These are phyloP conservation scores for Erebia epiphron DNA, from an alignment of 2,888 invertebrate species.

Conservation along the genomic window DNA sequence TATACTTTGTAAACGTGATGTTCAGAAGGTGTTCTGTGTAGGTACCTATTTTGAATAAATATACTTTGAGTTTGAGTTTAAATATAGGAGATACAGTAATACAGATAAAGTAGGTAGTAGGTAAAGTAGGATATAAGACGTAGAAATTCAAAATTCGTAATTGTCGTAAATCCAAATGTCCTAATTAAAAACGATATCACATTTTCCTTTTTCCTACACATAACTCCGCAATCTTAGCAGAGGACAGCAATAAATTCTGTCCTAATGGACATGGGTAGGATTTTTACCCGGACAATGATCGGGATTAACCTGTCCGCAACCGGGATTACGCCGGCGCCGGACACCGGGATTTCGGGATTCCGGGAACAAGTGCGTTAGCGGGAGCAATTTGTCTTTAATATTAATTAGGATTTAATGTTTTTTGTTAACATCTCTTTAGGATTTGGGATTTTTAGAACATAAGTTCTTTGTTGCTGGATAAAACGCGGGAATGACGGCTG, in stretches of 20 bases:
- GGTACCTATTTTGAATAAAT: too few species aligned
- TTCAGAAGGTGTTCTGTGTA: too few species aligned
- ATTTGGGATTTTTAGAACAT: neutral
- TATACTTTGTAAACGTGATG: too few species aligned
- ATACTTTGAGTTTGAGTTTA: too few species aligned
- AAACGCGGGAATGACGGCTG: too few species aligned
- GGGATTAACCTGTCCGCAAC: conserved; percentile 64
- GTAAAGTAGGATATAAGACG: too few species aligned
- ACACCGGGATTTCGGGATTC: conserved; percentile 42
- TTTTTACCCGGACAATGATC: conserved; percentile 46
- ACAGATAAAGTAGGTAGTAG: too few species aligned
- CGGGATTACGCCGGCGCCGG: conserved; percentile 50
- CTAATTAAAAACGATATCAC: neutral
- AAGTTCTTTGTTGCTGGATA: too few species aligned
- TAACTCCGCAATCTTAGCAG: conserved; percentile 41
- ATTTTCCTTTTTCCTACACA: neutral
- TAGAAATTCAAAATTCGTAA: neutral
- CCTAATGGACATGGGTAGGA: conserved; percentile 37
- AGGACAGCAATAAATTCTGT: conserved; percentile 48
- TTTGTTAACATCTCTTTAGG: neutral
- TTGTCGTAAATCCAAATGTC: neutral
- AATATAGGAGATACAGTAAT: too few species aligned
- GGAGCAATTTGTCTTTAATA: conserved; percentile 30
- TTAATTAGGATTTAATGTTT: conserved; percentile 12
- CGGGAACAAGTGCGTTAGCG: conserved; percentile 47